Conservation (phyloP, 2,113 vertebrate species). For the Scortum barcoo region DNA sequence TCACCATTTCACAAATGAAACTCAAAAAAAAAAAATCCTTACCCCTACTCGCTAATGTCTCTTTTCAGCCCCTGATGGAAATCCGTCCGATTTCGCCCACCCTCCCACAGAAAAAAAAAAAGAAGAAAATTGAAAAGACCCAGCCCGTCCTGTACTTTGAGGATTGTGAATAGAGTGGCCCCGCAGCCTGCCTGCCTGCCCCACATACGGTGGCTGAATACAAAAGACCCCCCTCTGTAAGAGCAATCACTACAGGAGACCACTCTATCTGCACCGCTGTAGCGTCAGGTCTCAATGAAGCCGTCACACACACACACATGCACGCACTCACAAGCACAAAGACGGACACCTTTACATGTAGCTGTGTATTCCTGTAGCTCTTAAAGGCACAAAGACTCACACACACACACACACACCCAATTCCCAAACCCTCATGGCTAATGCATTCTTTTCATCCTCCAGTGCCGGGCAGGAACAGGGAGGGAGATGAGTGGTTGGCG, state of each 20-base stretch:
- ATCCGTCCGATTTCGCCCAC: conserved; percentile 36
- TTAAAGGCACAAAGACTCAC: conserved; percentile 25
- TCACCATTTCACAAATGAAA: conserved; percentile 41
- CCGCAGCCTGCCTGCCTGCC: conserved; percentile 71
- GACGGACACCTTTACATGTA: conserved; percentile 41
- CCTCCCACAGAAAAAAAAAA: neutral
- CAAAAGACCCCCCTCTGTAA: conserved; percentile 75
- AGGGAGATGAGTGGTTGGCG: conserved; percentile 59
- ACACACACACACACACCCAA: conserved; percentile 16
- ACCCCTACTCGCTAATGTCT: conserved; percentile 34
- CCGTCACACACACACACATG: conserved; percentile 53
- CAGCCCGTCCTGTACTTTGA: conserved; percentile 75
- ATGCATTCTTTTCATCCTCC: conserved; percentile 74
- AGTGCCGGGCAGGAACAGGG: conserved; percentile 45
- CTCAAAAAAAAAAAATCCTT: conserved; percentile 15
- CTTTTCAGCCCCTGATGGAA: conserved; percentile 59
- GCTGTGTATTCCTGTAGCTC: conserved; percentile 37
- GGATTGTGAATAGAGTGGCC: conserved; percentile 75
- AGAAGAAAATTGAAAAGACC: conserved; percentile 59
- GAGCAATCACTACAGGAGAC: conserved; percentile 73
- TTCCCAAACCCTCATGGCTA: conserved; percentile 47
- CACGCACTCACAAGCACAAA: conserved; percentile 49
- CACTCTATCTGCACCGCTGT: conserved; percentile 68
- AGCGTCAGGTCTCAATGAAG: conserved; percentile 71
- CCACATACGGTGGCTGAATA: conserved; percentile 78